Percentiles rank a stretch among this genome's conserved stretches.
Conservation (phyloP, 2,113 vertebrate species). For the Cryptomyrus ogoouensis region DNA sequence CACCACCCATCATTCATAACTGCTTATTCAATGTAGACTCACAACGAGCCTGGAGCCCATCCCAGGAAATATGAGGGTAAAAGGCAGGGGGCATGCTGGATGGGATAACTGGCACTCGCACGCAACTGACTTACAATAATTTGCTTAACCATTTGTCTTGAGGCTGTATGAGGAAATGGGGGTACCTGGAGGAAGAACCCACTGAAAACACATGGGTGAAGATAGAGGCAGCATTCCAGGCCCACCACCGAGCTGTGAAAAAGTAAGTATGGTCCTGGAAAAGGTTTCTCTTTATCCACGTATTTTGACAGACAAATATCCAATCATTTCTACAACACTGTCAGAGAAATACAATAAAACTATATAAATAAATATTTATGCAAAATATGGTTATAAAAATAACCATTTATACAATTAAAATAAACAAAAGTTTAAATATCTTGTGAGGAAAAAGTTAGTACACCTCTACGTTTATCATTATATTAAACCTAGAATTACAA, state of each 20-base stretch:
- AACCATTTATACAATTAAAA: not conserved
- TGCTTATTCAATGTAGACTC: not conserved
- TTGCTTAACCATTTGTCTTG: not conserved
- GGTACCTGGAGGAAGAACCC: not conserved
- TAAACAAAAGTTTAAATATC: not conserved
- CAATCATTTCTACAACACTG: not conserved
- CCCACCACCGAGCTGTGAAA: not conserved
- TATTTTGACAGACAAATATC: not conserved
- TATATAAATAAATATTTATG: too few relatives aligned
- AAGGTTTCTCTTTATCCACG: not conserved
- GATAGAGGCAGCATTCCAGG: not conserved
- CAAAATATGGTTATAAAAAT: too few relatives aligned
- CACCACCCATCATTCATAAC: not conserved
- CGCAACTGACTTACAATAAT: not conserved
- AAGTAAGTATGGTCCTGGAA: not conserved
- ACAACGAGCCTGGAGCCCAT: not conserved
- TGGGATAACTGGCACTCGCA: not conserved
- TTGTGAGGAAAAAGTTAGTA: not conserved
- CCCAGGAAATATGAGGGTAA: not conserved
- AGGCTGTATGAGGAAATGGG: not conserved
- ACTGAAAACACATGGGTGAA: not conserved
- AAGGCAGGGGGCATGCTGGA: not conserved
- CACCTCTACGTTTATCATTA: not conserved
- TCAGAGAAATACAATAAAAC: not conserved
- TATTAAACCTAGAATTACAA: not conserved